Evolutionary conservation across 2,888 invertebrate genomes (phyloP).

Genomic region (Cantharis nigra): DNA sequence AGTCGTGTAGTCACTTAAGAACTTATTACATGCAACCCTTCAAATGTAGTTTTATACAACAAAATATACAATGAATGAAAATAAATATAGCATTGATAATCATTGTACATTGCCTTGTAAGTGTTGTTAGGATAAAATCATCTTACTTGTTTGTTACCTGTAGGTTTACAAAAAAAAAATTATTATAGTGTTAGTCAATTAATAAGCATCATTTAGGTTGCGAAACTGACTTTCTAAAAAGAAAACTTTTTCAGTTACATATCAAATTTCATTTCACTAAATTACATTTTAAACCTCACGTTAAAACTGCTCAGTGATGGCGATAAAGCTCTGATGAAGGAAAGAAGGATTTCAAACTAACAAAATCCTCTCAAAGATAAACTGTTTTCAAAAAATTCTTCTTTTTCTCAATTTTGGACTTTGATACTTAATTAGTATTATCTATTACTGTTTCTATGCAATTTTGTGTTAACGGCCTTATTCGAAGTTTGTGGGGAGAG

Average conservation of each 20-base stretch:
- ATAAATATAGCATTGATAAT: slow-evolving; percentile 45
- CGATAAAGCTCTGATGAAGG: no score
- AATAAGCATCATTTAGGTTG: not conserved
- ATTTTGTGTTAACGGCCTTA: no score
- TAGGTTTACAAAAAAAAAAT: not conserved
- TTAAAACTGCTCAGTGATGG: not conserved
- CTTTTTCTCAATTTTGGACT: no score
- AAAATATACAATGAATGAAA: slow-evolving; percentile 21
- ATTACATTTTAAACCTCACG: not conserved
- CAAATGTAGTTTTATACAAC: slow-evolving; percentile 15
- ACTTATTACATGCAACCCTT: not conserved
- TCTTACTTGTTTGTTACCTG: slow-evolving; percentile 16
- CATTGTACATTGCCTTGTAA: slow-evolving; percentile 51
- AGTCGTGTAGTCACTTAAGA: not conserved
- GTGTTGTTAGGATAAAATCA: slow-evolving; percentile 21
- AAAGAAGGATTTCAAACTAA: no score
- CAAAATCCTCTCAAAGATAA: no score
- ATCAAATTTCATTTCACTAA: not conserved
- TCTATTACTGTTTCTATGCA: no score
- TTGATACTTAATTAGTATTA: no score
- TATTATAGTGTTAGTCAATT: not conserved
- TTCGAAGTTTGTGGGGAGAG: no score
- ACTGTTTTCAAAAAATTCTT: no score
- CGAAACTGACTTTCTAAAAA: not conserved
- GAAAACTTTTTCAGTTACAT: not conserved